Evolutionary conservation across 2,797 vertebrate genomes (phyloP), one percentile per base, ranked within the genome.

Genomic region (Pipistrellus pipistrellus): DNA sequence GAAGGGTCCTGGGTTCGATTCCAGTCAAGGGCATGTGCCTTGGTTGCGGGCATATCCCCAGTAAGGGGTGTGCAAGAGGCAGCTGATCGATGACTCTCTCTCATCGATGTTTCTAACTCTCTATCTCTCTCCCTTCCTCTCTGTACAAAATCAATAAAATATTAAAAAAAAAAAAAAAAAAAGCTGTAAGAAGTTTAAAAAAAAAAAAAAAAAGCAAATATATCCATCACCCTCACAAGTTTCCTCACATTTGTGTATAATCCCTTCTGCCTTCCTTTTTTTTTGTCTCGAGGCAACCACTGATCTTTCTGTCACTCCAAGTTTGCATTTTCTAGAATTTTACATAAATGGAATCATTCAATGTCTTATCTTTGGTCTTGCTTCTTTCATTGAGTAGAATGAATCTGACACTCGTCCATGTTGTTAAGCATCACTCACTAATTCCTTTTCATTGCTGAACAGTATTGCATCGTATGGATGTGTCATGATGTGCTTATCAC

Each of bases 291-390:
- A 72, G 23, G 46, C n/a, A 76, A 44, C 17, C 11, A 46, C 10
- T 48, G 44, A 27, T 83, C 41, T 85, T 69, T 68, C 48, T 62
- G 41, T 62, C 21, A n/a, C 38, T 57, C 62, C 81, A 27, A 30
- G 48, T 78, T 87, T 81, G 23, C 21, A 23, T 85, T 81, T 93
- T 71, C 73, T 59, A 76, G 38, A 90, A 90, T 25, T 78, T 44
- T 46, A 68, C 68, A 25, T 85, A 69, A 64, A 55, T n/a, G 53
- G 30, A 83, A 53, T 73, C 35, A 59, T 44, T 59, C 7, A 38
- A 20, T 8, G 7, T 32, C 51, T 80, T 76, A n/a, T 32, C 87
- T 90, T 59, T 68, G 30, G n/a, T 53, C 41, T 57, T 69, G 0
- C 5, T 64, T 64, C 44, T 85, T 80, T 69, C 20, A 32, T 81